Base-by-base conservation (phyloP, 1,140 invertebrate genomes). In the Drosophila athabasca region DNA sequence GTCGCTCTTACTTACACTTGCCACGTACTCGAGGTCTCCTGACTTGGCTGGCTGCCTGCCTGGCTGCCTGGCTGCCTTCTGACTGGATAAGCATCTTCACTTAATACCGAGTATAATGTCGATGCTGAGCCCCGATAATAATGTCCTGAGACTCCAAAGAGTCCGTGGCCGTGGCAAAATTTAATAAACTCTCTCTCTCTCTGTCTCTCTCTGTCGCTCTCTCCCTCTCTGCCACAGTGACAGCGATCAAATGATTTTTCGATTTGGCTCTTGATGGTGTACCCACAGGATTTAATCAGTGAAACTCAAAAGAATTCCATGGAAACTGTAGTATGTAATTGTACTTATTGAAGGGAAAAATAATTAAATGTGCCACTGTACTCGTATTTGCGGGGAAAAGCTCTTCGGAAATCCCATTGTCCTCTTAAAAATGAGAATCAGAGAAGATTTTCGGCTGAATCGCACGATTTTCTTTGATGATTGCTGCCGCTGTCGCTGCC, bases 81-180 rank as follows among this genome's bases (percentile, higher is more conserved):
- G 44, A 57, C 58, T 74, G 74, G 81, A 87, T 87, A 87, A 88
- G 83, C 83, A 87, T 87, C 83, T 87, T 82, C 66, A 76, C 83
- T 88, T 87, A 87, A 87, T 87, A 70, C 79, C 74, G 75, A 73
- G 83, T 87, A 88, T 82, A 87, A 88, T 88, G 83, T 73, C 76
- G 83, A 87, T 87, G 83, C 64, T 88, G 48, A 67, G 66, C 57
- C 70, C 59, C 74, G 83, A 87, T 87, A 88, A 88, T 87, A 88
- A 88, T 76, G 83, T 88, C 71, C 78, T 79, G 79, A 87, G 70
- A 61, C 70, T 78, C 55, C 51, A 49, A 49, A 52, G 29, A 35
- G 46, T 51, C 74, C 44, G 29, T 43, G 53, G 54, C 54, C 51
- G 45, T 41, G 53, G 60, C 58, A 65, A 67, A 70, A 88, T 88